Conservation (phyloP, 2,888 invertebrate species). For the Buathra laborator region DNA sequence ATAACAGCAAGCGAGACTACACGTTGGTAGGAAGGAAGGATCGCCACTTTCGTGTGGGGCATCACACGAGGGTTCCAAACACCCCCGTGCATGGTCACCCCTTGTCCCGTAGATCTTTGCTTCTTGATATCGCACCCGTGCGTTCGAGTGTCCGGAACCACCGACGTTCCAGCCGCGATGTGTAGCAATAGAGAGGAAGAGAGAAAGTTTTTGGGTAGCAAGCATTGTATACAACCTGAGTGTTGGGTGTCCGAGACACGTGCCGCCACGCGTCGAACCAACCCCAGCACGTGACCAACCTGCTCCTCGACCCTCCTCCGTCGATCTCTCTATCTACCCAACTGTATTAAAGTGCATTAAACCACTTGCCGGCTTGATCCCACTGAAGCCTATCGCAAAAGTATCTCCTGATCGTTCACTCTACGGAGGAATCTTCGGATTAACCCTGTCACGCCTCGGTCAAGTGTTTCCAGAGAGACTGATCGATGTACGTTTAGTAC, state of each 20-base stretch:
- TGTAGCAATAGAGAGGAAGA: neutral
- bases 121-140: conserved; percentile 40
- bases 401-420: conserved; percentile 45
- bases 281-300: conserved; percentile 78
- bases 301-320: conserved; percentile 70
- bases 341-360: conserved; percentile 35
- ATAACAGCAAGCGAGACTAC: conserved; percentile 9
- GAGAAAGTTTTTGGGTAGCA: conserved; percentile 16
- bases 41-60: conserved; percentile 42
- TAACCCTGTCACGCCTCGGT: conserved; percentile 52
- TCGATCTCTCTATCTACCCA: conserved; percentile 40
- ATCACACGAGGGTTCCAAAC: conserved; percentile 24
- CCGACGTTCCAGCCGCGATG: neutral
- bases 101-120: conserved; percentile 32
- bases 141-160: conserved; percentile 21
- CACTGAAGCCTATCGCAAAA: conserved; percentile 18
- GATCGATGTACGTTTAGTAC: conserved; percentile 26
- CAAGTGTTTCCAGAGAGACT: conserved; percentile 28
- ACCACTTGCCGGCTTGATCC: conserved; percentile 35
- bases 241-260: conserved; percentile 77
- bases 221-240: conserved; percentile 49
- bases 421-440: conserved; percentile 55
- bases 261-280: conserved; percentile 78
- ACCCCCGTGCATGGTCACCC: conserved; percentile 39
- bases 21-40: conserved; percentile 27